Evolutionary conservation across 1,140 invertebrate species (phyloP), one percentile per base, ranked within the genome.

Genomic region (Ladona fulva): DNA sequence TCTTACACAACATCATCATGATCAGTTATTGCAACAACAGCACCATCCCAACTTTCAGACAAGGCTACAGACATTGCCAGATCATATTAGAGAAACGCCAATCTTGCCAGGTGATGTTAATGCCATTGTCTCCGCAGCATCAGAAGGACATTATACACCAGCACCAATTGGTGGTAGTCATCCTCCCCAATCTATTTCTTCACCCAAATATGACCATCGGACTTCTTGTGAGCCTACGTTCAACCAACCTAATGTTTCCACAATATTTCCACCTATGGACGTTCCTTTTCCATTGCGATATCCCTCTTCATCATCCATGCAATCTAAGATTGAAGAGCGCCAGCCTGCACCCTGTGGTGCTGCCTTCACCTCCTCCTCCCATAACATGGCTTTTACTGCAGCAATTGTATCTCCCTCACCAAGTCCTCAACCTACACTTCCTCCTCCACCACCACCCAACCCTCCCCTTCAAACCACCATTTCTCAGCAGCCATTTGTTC

Each of bases 341-440:
- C 74, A 78, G 29, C 81, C 80, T 77, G 87, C 89, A 19, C 85
- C 91, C 0, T 91, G 91, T 84, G 90, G 89, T 5, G 92, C 93
- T 5, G 89, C 91, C 11, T 94, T 94, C 82, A 93, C 92, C 7
- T 90, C 92, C 19, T 93, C 91, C 3, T 89, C 91, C 73, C 90
- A 92, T 82, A 93, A 93, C 81, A 91, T 93, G 87, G 92, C 91
- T 0, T 83, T 93, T 0, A 93, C 91, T 3, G 90, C 91, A 8
- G 90, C 91, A 0, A 93, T 94, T 89, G 91, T 93, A 24, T 88
- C 85, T 74, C 24, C 37, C 12, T 42, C 74, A 16, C 74, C 37
- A 5, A 75, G 29, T 42, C 24, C 24, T 25, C 74, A 75, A 75
- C 74, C 74, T 3, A 25, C 37, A 14, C 76, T 84, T 77, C 83